phyloP scores from a whole-genome alignment of 2,888 invertebrate genomes.

The Aradus depressus region DNA sequence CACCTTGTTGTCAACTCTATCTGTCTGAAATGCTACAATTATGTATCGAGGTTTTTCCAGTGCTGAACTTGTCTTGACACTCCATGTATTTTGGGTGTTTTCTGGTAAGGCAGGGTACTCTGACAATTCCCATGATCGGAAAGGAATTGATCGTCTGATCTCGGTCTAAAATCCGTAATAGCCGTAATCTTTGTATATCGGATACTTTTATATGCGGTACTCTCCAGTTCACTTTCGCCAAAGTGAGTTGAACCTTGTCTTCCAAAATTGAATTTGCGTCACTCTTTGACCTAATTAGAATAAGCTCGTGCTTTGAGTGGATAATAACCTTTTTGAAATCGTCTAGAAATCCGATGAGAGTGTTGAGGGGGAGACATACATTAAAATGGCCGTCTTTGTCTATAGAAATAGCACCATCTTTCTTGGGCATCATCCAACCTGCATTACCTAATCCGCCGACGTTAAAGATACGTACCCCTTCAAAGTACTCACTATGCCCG shows the following conservation, averaged over 20 bases:
- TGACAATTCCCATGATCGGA: conserved; percentile 36
- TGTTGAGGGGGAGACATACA: conserved; percentile 26
- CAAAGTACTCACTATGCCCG: conserved; percentile 17
- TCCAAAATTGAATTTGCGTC: conserved; percentile 23
- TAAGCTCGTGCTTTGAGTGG: conserved; percentile 7
- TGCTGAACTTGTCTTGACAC: conserved; percentile 32
- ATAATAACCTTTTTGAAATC: conserved; percentile 27
- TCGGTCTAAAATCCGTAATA: no score
- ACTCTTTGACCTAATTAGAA: conserved; percentile 7
- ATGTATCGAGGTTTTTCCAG: conserved; percentile 36
- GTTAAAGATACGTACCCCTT: conserved; percentile 16
- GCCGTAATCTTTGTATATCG: conserved; percentile 32
- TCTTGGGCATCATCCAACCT: no score
- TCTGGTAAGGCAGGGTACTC: conserved; percentile 35
- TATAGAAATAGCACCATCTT: no score
- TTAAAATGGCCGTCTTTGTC: no score
- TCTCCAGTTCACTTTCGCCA: conserved; percentile 30
- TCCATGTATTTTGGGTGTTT: conserved; percentile 34
- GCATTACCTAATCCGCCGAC: no score
- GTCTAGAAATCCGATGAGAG: conserved; percentile 28
- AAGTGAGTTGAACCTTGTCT: conserved; percentile 18
- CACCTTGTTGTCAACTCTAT: conserved; percentile 32
- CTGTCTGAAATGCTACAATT: conserved; percentile 36
- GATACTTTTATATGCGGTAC: conserved; percentile 25
- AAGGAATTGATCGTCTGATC: conserved; percentile 29